A percentile compares a stretch with the other conserved stretches of the same genome.
Conservation (phyloP, 2,888 invertebrate genomes). For the Folsomia manolachei region DNA sequence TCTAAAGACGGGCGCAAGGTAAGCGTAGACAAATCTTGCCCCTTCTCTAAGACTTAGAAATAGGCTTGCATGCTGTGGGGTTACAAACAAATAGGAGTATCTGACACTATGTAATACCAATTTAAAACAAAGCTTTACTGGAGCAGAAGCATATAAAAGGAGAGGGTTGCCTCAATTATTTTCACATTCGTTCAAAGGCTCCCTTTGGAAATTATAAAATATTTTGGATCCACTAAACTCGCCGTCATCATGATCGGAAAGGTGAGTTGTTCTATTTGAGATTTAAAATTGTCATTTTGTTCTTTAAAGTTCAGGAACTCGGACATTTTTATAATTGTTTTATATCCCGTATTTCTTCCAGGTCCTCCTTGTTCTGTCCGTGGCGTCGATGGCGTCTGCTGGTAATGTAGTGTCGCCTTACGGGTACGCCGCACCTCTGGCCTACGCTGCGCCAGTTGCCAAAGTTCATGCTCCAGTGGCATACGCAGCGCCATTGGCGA, state of each 20-base stretch:
- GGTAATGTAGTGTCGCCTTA: constrained; percentile 25
- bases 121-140: background rate
- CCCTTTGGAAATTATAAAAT: background rate
- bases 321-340: background rate
- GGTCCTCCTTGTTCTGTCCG: constrained; percentile 26
- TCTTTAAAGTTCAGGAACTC: background rate
- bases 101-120: background rate
- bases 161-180: background rate
- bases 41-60: background rate
- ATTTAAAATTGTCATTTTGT: background rate
- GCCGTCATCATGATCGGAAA: constrained; percentile 9
- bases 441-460: constrained; percentile 21
- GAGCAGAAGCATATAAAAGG: background rate
- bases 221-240: background rate
- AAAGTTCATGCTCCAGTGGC: background rate
- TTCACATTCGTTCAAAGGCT: background rate
- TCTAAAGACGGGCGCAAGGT: too few relatives aligned
- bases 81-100: too few relatives aligned
- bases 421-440: constrained; percentile 24
- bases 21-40: too few relatives aligned
- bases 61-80: background rate
- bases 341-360: constrained; percentile 18
- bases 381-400: constrained; percentile 29
- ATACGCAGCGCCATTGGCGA: constrained; percentile 18
- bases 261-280: too few relatives aligned